Conservation (phyloP, 1,140 invertebrate genomes). For the Brachystomella parvula region DNA sequence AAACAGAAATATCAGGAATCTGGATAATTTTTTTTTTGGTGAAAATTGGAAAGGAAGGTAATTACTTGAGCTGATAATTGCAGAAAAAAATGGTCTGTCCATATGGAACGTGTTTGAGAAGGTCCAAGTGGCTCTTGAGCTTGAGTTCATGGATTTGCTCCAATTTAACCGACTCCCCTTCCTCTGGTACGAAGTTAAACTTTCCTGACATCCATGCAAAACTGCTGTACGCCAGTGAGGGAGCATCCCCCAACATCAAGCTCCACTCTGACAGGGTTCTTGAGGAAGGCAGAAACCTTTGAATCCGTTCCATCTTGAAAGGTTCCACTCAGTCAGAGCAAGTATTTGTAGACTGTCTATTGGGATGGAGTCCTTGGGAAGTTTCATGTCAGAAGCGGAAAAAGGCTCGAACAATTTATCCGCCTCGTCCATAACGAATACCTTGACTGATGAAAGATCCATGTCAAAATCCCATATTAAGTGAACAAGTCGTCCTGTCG, state of each 20-base stretch:
- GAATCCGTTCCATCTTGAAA: slow-evolving; percentile 67
- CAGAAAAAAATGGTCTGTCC: slow-evolving; percentile 86
- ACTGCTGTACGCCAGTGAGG: slow-evolving; percentile 69
- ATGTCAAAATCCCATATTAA: slow-evolving; percentile 64
- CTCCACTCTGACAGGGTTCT: slow-evolving; percentile 61
- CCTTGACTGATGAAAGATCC: slow-evolving; percentile 55
- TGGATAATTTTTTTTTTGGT: not conserved
- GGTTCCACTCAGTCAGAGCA: slow-evolving; percentile 89
- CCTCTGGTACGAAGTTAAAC: slow-evolving; percentile 56
- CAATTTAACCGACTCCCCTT: slow-evolving; percentile 44
- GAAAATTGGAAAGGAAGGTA: slow-evolving; percentile 41
- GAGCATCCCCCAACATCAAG: slow-evolving; percentile 49
- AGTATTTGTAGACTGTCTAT: slow-evolving; percentile 78
- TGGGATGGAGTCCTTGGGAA: slow-evolving; percentile 43
- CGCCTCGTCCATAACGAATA: slow-evolving; percentile 91
- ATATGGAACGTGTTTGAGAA: slow-evolving; percentile 65
- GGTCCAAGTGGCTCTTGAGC: slow-evolving; percentile 57
- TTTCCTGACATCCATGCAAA: slow-evolving; percentile 51
- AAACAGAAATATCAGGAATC: not conserved
- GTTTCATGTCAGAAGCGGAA: slow-evolving; percentile 55
- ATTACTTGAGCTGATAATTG: slow-evolving; percentile 68
- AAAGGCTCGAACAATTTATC: slow-evolving; percentile 80
- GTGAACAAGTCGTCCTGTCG: slow-evolving; percentile 83
- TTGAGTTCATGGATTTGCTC: slow-evolving; percentile 54
- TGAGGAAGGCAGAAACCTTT: slow-evolving; percentile 69